Evolutionary conservation across 2,113 vertebrate genomes (phyloP), one percentile per base, ranked within the genome.

Genomic region (Carassius carassius): DNA sequence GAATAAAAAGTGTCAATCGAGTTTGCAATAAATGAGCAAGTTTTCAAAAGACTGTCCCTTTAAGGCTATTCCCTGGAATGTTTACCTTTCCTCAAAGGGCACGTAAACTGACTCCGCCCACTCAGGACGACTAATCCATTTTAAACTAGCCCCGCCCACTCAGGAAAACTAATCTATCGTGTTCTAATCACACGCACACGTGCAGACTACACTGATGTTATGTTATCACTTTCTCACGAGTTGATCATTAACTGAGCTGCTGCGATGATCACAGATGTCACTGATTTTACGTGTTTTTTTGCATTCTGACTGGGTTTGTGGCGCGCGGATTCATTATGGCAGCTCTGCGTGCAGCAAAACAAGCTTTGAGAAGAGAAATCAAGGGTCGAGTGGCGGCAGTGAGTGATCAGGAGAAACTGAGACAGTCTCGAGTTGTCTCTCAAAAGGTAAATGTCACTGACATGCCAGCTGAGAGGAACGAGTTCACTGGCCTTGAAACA

Each of bases 401-500:
- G 72, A 90, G 92, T 51, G 88, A 91, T 1, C 90, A 92, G 60
- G 96, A 98, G 92, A 96, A 95, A 84, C 90, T 11, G 3, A 94
- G 95, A 1, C 97, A 99, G 90, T 97, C 97, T 21, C 84, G 65
- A 0, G 83, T 94, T 8, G 91, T 98, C 3, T 93, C 92, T 0
- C 90, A 91, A 58, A 94, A 96, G 96, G 97, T 98, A 93, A 88
- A 92, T 32, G 19, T 9, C 2, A 19, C 19, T 29, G 44, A 51
- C 10, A 21, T n/a, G n/a, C n/a, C n/a, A n/a, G n/a, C 16, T 23
- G 19, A 41, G 32, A 7, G 2, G 37, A 41, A 41, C 37, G 7
- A 41, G 37, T 41, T 41, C 37, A 41, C 37, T 41, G 37, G 17
- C 11, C 17, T 58, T 32, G 75, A 3, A 7, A 37, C 41, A 21